phyloP scores from a whole-genome alignment of 2,113 vertebrate genomes.

The Lophius piscatorius region DNA sequence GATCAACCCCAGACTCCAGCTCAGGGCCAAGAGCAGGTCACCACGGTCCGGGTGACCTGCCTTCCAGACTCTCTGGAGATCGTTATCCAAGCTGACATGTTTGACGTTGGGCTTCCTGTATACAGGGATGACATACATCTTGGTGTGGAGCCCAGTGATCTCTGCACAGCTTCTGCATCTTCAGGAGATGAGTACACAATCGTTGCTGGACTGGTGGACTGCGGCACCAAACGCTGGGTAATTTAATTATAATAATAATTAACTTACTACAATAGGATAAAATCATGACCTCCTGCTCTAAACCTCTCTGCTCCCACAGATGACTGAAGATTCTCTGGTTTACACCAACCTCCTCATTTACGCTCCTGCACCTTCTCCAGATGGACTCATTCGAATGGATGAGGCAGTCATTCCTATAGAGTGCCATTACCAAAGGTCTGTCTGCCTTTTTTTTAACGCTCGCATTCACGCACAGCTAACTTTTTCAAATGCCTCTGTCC shows the following conservation, averaged over 20 bases:
- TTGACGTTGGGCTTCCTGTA: slow-evolving; percentile 53
- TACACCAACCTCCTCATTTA: slow-evolving; percentile 76
- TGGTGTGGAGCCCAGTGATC: slow-evolving; percentile 38
- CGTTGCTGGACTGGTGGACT: slow-evolving; percentile 47
- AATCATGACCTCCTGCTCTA: background rate
- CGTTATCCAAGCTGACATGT: slow-evolving; percentile 64
- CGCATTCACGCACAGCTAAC: accelerated
- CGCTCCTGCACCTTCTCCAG: slow-evolving; percentile 43
- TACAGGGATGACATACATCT: slow-evolving; percentile 50
- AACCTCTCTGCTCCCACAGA: slow-evolving; percentile 38
- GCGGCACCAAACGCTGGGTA: slow-evolving; percentile 73
- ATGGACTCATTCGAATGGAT: slow-evolving; percentile 67
- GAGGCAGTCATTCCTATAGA: slow-evolving; percentile 73
- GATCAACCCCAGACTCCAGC: background rate
- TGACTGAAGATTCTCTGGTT: slow-evolving; percentile 58
- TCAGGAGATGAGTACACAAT: slow-evolving; percentile 59
- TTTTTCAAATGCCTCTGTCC: background rate
- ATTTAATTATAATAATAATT: too few species aligned
- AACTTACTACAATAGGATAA: too few species aligned
- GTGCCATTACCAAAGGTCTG: slow-evolving; percentile 72
- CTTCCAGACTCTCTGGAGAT: slow-evolving; percentile 64
- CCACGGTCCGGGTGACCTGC: slow-evolving; percentile 58
- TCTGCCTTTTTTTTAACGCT: background rate
- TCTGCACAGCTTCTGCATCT: slow-evolving; percentile 36
- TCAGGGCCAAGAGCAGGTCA: slow-evolving; percentile 27